Evolutionary conservation across 1,140 invertebrate species (phyloP).

Genomic region (Laupala kohalensis): DNA sequence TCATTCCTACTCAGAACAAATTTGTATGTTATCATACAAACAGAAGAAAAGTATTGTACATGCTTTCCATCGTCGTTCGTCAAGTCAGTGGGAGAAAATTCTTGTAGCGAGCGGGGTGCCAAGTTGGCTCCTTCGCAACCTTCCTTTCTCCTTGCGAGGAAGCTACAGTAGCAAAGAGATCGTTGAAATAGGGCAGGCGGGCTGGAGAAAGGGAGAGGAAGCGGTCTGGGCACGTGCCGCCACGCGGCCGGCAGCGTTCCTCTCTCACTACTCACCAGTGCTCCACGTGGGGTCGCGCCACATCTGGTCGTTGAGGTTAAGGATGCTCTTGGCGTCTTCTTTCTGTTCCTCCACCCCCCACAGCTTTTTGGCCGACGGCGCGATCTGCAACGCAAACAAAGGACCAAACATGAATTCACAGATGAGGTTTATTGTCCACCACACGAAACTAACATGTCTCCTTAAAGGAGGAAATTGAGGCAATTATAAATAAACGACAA

Average conservation of each 20-base stretch:
- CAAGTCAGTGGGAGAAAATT: background rate
- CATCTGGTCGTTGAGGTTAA: slow-evolving; percentile 69
- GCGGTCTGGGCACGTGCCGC: background rate
- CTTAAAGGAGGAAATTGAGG: background rate
- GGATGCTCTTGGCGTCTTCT: slow-evolving; percentile 26
- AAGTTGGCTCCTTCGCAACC: no score
- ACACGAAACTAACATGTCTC: no score
- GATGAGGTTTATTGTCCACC: background rate
- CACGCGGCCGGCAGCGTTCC: background rate
- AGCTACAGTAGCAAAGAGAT: no score
- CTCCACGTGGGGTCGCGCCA: slow-evolving; percentile 80
- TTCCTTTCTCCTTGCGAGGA: no score
- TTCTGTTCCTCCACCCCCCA: slow-evolving; percentile 58
- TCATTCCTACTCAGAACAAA: no score
- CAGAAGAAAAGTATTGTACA: background rate
- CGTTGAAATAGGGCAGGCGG: background rate
- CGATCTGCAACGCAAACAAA: slow-evolving; percentile 50
- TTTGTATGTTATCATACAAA: no score
- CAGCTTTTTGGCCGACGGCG: slow-evolving; percentile 71
- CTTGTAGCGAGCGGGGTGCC: background rate
- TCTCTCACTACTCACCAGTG: slow-evolving; percentile 41
- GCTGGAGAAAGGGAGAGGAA: background rate
- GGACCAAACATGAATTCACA: no score
- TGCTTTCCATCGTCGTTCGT: background rate
- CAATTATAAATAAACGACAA: background rate